phyloP scores from a whole-genome alignment of 2,113 vertebrate genomes.

The Falcunculus frontatus region DNA sequence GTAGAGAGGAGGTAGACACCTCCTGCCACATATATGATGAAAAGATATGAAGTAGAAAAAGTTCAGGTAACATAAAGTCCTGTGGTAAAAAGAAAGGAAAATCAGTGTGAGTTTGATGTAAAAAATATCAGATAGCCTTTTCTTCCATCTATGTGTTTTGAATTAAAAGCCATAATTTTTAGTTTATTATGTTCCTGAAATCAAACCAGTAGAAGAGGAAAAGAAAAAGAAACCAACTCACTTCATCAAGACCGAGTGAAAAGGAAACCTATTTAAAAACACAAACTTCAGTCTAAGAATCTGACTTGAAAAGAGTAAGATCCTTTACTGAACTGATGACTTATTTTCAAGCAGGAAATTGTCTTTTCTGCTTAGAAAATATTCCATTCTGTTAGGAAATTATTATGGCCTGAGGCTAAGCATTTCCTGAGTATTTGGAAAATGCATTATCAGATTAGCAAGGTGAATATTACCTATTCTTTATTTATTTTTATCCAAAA shows the following conservation, averaged over 20 bases:
- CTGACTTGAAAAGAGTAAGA: background rate
- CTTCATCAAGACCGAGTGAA: background rate
- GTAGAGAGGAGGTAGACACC: background rate
- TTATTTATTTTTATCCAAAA: background rate
- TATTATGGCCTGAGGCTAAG: background rate
- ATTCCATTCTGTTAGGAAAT: background rate
- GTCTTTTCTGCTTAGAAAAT: background rate
- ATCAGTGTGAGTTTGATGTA: background rate
- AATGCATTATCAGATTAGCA: background rate
- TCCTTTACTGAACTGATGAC: background rate
- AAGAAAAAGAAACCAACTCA: background rate
- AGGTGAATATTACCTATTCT: background rate
- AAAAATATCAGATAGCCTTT: background rate
- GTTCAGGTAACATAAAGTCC: background rate
- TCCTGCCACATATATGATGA: background rate
- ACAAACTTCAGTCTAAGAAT: background rate
- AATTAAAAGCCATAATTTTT: background rate
- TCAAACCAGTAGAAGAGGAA: background rate
- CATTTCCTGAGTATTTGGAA: background rate
- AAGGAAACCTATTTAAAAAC: background rate
- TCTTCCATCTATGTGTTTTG: background rate
- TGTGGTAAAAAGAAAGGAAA: background rate
- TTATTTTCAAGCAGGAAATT: background rate
- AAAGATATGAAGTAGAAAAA: background rate
- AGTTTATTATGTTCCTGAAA: background rate